Conservation (phyloP, 1,140 invertebrate species). For the Dreissena rostriformis region DNA sequence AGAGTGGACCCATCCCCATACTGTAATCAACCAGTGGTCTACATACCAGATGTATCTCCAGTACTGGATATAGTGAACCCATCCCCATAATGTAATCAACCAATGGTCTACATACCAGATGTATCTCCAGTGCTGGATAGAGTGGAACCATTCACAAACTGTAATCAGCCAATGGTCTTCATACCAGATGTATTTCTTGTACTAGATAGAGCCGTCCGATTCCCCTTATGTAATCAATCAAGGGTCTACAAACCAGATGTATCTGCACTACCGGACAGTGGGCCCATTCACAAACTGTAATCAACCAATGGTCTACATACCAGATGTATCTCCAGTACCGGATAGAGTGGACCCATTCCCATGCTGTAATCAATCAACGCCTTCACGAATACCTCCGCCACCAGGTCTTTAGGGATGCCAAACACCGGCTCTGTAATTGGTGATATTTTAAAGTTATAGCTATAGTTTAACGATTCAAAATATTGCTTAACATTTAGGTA, state of each 20-base stretch:
- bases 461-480: too few species aligned
- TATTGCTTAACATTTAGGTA: too few species aligned
- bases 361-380: conserved; percentile 50
- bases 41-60: conserved; percentile 42
- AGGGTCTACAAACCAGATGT: too few species aligned
- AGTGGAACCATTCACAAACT: conserved; percentile 47
- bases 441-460: neutral
- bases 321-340: conserved; percentile 49
- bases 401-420: conserved; percentile 44
- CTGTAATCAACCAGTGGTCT: too few species aligned
- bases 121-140: conserved; percentile 50
- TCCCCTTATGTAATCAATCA: too few species aligned
- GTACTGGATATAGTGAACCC: conserved; percentile 46
- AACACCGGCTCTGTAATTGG: conserved; percentile 43
- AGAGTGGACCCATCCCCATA: too few species aligned
- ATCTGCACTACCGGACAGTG: too few species aligned
- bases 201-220: too few species aligned
- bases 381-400: conserved; percentile 50
- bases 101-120: conserved; percentile 28
- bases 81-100: conserved; percentile 51
- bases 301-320: neutral
- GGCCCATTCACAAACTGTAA: too few species aligned
- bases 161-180: conserved; percentile 47
- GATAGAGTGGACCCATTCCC: conserved; percentile 51
- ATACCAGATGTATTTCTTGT: too few species aligned